phyloP scores from a whole-genome alignment of 2,797 vertebrate genomes.

The Lemur catta region DNA sequence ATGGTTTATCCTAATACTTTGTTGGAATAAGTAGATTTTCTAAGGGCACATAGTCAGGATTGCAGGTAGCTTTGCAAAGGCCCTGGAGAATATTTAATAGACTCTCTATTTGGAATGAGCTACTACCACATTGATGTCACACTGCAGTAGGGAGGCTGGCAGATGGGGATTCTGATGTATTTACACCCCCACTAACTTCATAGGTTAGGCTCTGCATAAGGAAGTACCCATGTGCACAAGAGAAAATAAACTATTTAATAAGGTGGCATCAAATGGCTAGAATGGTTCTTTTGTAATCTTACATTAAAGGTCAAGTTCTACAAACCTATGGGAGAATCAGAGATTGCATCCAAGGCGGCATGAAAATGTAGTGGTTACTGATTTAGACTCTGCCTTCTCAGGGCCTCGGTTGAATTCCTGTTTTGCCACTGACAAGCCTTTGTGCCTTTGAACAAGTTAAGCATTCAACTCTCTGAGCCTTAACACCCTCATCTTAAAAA shows the following conservation, averaged over 20 bases:
- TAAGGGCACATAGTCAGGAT: background rate
- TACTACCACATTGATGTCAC: slow-evolving; percentile 41
- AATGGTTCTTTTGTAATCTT: background rate
- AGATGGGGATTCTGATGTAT: slow-evolving; percentile 47
- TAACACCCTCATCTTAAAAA: background rate
- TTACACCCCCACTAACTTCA: slow-evolving; percentile 58
- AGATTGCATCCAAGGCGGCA: background rate
- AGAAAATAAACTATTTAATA: slow-evolving; percentile 52
- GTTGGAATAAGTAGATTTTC: background rate
- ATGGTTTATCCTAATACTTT: background rate
- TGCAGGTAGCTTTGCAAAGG: background rate
- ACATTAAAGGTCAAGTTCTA: background rate
- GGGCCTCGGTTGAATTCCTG: background rate
- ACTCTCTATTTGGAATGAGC: background rate
- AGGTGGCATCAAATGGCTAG: background rate
- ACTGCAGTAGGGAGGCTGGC: background rate
- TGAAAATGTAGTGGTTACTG: background rate
- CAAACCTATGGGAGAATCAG: background rate
- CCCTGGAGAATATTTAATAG: slow-evolving; percentile 49
- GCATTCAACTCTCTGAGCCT: background rate
- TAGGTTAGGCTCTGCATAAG: slow-evolving; percentile 43
- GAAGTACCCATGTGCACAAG: background rate
- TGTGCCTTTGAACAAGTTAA: background rate
- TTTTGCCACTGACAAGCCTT: background rate
- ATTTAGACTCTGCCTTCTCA: background rate